Evolutionary conservation across 2,888 invertebrate genomes (phyloP).

Genomic region (Tortrix viridana): DNA sequence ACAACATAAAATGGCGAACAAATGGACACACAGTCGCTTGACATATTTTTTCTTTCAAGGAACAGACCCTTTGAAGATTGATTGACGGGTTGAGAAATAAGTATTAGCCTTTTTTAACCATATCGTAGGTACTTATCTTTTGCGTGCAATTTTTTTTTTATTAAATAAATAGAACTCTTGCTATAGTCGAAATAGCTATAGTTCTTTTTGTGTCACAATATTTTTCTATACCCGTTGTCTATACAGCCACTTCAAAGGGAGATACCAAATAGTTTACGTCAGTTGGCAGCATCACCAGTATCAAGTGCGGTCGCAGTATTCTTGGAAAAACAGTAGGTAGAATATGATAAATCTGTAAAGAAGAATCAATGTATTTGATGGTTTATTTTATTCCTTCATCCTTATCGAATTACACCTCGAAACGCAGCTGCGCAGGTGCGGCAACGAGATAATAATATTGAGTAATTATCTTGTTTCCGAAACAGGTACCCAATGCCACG

Average conservation of each 20-base stretch:
- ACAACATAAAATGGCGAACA: too few species aligned
- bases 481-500: background rate
- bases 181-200: too few species aligned
- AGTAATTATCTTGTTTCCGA: background rate
- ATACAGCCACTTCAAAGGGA: constrained; percentile 5
- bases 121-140: too few species aligned
- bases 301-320: background rate
- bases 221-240: background rate
- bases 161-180: too few species aligned
- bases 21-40: too few species aligned
- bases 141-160: too few species aligned
- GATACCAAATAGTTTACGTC: constrained; percentile 1
- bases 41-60: too few species aligned
- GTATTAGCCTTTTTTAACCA: too few species aligned
- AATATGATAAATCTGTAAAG: background rate
- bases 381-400: too few species aligned
- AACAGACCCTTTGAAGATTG: too few species aligned
- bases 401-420: background rate
- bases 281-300: constrained; percentile 4
- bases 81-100: too few species aligned
- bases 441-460: background rate
- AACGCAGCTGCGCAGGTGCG: constrained; percentile 3
- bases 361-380: too few species aligned
- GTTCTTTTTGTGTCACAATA: background rate
- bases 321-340: background rate